phyloP scores from a whole-genome alignment of 2,113 vertebrate species.

The Rafetus swinhoei region DNA sequence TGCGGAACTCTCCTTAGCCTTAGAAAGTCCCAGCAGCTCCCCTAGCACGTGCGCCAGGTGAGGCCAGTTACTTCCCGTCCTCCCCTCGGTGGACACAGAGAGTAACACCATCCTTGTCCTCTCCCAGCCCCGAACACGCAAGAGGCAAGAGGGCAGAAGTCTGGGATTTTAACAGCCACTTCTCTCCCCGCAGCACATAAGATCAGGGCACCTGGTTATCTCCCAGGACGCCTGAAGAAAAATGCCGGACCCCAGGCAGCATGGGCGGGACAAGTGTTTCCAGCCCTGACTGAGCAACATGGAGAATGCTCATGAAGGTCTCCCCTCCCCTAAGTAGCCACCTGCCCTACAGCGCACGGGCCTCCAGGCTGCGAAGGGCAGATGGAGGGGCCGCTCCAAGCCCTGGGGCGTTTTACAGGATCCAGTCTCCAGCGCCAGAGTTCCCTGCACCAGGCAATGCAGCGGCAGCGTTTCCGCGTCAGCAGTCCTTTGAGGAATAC shows the following conservation, averaged over 20 bases:
- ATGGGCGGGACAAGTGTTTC: not conserved
- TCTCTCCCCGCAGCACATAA: not conserved
- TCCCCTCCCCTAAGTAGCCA: too few relatives aligned
- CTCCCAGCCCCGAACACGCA: too few relatives aligned
- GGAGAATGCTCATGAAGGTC: not conserved
- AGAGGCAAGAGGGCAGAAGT: not conserved
- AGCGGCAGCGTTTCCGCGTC: too few relatives aligned
- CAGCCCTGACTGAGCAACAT: not conserved
- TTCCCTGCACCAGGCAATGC: too few relatives aligned
- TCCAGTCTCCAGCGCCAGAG: too few relatives aligned
- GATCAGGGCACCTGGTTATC: not conserved
- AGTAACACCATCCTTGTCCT: not conserved
- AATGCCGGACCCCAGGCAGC: not conserved
- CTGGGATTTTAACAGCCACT: not conserved
- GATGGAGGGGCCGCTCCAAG: too few relatives aligned
- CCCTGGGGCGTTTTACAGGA: too few relatives aligned
- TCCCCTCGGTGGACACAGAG: not conserved
- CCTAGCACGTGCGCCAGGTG: not conserved
- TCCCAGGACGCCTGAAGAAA: not conserved
- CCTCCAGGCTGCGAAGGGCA: too few relatives aligned
- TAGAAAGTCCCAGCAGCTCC: not conserved
- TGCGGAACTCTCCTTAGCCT: too few relatives aligned
- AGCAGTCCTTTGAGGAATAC: too few relatives aligned
- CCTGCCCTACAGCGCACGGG: too few relatives aligned
- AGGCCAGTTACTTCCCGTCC: not conserved